Evolutionary conservation across 2,797 vertebrate genomes (phyloP).

Genomic region (Amazonetta brasiliensis): DNA sequence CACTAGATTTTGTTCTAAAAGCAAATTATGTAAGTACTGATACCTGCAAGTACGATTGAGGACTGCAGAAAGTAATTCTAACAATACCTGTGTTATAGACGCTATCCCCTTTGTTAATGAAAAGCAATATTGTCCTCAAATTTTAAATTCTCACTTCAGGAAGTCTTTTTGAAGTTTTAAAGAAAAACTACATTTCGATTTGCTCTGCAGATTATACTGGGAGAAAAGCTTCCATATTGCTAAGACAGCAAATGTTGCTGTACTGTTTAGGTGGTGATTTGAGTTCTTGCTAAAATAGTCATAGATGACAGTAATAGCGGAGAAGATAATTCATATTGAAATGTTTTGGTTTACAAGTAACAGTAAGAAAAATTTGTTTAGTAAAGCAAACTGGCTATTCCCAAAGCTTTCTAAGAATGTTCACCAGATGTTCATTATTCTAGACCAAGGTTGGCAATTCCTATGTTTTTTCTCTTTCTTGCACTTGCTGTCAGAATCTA

Average conservation of each 20-base stretch:
- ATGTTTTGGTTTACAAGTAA: background rate
- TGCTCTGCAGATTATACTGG: background rate
- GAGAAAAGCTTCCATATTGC: slow-evolving; percentile 16
- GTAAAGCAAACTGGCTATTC: background rate
- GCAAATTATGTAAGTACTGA: background rate
- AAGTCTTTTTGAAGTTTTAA: background rate
- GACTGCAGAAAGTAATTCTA: background rate
- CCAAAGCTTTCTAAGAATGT: background rate
- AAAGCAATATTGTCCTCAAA: background rate
- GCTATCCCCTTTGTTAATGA: background rate
- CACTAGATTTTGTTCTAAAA: background rate
- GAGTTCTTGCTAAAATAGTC: slow-evolving; percentile 55
- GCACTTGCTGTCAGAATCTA: background rate
- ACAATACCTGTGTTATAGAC: background rate
- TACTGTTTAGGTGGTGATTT: slow-evolving; percentile 35
- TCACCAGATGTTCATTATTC: background rate
- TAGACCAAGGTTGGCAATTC: background rate
- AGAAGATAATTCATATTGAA: background rate
- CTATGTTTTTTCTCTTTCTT: background rate
- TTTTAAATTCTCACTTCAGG: background rate
- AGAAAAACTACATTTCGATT: background rate
- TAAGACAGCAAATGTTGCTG: background rate
- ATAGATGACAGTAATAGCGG: slow-evolving; percentile 21
- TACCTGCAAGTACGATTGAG: background rate
- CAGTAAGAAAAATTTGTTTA: background rate